Percentiles rank a stretch among this genome's conserved stretches.
Conservation (phyloP, 2,888 invertebrate genomes). For the Drosophila putrida region DNA sequence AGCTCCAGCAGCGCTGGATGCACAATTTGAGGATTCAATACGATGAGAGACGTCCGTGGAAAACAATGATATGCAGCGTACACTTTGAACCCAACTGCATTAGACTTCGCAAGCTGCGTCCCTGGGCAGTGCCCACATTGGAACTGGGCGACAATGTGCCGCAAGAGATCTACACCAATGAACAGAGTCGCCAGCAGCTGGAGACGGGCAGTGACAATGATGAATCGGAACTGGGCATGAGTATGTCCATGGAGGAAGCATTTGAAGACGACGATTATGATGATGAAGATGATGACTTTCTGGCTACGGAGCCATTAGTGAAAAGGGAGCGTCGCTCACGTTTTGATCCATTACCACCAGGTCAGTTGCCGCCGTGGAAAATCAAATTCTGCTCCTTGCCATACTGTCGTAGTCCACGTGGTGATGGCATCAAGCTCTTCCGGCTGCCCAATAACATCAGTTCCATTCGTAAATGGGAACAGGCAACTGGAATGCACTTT, state of each 20-base stretch:
- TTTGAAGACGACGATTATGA: constrained; percentile 34
- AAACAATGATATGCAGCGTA: constrained; percentile 72
- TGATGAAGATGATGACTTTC: constrained; percentile 34
- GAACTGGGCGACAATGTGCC: constrained; percentile 75
- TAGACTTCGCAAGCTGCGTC: constrained; percentile 64
- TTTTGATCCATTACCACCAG: constrained; percentile 41
- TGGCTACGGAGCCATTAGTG: constrained; percentile 20
- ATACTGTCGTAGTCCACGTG: constrained; percentile 78
- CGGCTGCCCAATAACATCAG: constrained; percentile 70
- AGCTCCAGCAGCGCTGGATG: constrained; percentile 67
- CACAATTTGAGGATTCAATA: constrained; percentile 69
- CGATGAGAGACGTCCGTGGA: constrained; percentile 72
- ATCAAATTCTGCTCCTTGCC: constrained; percentile 76
- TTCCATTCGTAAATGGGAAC: constrained; percentile 64
- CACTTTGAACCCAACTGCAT: constrained; percentile 69
- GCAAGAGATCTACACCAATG: constrained; percentile 55
- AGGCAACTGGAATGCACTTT: constrained; percentile 70
- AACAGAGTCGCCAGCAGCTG: constrained; percentile 49
- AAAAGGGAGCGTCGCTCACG: constrained; percentile 50
- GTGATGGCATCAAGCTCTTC: constrained; percentile 79
- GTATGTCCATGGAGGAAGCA: constrained; percentile 22
- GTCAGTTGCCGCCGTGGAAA: constrained; percentile 52
- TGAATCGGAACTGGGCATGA: constrained; percentile 26
- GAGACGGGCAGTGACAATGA: constrained; percentile 48
- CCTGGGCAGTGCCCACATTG: constrained; percentile 81